Conservation (phyloP, 37 sponge, comb jelly and placozoan species). For the Agelas oroides region DNA sequence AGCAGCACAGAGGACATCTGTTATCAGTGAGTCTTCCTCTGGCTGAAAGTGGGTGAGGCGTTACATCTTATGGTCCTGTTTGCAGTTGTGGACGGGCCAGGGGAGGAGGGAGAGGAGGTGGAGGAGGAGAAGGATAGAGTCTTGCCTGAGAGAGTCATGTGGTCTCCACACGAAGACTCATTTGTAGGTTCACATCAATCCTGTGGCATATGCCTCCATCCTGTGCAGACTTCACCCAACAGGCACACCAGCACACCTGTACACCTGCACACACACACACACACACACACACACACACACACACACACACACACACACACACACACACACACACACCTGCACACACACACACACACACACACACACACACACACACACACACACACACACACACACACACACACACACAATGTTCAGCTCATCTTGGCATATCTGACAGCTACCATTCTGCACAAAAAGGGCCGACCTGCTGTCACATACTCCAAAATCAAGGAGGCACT, state of each 20-base stretch:
- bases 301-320: neutral
- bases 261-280: neutral
- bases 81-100: neutral
- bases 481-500: conserved; percentile 3
- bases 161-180: conserved; percentile 35
- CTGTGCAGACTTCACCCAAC: too few relatives aligned
- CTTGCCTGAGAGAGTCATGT: conserved; percentile 12
- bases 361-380: neutral
- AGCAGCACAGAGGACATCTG: neutral
- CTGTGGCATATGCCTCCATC: too few relatives aligned
- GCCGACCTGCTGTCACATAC: conserved; percentile 2
- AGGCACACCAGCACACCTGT: neutral
- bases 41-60: too few relatives aligned
- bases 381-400: neutral
- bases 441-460: neutral
- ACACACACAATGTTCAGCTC: conserved; percentile 29
- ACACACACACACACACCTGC: neutral
- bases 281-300: neutral
- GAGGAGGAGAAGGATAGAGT: neutral
- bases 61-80: too few relatives aligned
- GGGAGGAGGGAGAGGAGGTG: neutral
- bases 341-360: neutral
- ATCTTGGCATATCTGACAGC: conserved; percentile 27
- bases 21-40: neutral
- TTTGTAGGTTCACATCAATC: conserved; percentile 35